Conservation (phyloP, 2,888 invertebrate species). For the Phasia obesa region DNA sequence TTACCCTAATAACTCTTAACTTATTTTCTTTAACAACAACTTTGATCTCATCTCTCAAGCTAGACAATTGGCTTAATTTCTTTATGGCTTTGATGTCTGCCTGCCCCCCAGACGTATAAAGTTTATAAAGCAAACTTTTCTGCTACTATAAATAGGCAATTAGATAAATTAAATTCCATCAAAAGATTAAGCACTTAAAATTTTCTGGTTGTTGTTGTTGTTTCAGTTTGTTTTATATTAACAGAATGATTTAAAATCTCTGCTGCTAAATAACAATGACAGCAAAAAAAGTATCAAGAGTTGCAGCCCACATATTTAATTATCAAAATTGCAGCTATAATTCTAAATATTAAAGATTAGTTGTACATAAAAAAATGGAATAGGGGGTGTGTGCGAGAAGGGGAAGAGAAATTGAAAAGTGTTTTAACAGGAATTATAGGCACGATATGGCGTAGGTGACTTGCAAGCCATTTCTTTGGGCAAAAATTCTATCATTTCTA, state of each 20-base stretch:
- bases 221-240: constrained; percentile 31
- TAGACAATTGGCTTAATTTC: neutral
- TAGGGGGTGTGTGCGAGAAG: neutral
- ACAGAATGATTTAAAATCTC: constrained; percentile 54
- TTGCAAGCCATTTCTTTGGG: no score
- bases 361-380: neutral
- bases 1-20: no score
- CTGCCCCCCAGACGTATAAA: neutral
- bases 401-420: neutral
- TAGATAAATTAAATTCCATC: constrained; percentile 69
- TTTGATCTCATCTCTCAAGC: constrained; percentile 14
- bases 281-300: neutral
- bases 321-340: constrained; percentile 65
- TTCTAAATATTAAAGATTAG: constrained; percentile 44
- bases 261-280: constrained; percentile 37
- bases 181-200: constrained; percentile 64
- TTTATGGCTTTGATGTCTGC: neutral
- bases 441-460: no score
- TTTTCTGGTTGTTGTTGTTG: constrained; percentile 13
- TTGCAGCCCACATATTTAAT: constrained; percentile 62
- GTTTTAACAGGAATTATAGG: no score
- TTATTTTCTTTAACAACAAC: neutral
- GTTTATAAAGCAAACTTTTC: neutral
- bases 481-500: no score
- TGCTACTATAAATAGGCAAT: constrained; percentile 53